A percentile compares a stretch with the other conserved stretches of the same genome.
Conservation (phyloP, 1,140 invertebrate genomes). For the Diorhabda carinulata region DNA sequence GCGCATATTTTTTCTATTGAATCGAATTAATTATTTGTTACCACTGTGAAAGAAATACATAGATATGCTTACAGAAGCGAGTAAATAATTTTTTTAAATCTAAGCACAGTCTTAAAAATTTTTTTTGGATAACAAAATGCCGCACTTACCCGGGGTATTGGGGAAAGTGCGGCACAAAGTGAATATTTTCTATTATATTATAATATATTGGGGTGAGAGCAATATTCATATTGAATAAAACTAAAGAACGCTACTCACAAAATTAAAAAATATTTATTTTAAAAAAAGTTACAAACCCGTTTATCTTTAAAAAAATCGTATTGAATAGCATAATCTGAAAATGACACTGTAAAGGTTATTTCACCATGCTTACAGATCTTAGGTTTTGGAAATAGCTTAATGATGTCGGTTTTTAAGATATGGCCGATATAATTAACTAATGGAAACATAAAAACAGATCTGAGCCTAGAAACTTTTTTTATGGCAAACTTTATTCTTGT, state of each 20-base stretch:
- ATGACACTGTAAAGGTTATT: neutral
- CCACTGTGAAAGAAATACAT: constrained; percentile 10
- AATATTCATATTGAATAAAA: constrained; percentile 12
- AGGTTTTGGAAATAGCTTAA: neutral
- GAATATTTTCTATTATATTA: constrained; percentile 12
- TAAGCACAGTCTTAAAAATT: constrained; percentile 11
- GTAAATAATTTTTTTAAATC: constrained; percentile 15
- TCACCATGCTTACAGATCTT: constrained; percentile 4
- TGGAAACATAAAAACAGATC: constrained; percentile 4
- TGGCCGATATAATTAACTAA: constrained; percentile 1
- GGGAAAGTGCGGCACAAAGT: constrained; percentile 13
- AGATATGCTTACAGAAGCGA: constrained; percentile 5
- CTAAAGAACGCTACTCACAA: constrained; percentile 11
- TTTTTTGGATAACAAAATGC: constrained; percentile 10
- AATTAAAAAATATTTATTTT: constrained; percentile 12
- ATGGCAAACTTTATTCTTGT: constrained; percentile 4
- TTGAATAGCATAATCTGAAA: neutral
- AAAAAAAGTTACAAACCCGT: constrained; percentile 10
- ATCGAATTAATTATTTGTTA: constrained; percentile 8
- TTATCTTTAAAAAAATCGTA: neutral
- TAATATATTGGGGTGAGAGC: constrained; percentile 16
- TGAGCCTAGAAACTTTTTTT: constrained; percentile 11
- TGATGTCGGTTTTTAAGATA: constrained; percentile 5
- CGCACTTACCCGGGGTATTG: constrained; percentile 13
- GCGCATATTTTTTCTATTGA: constrained; percentile 8